Percentiles rank a stretch among this genome's conserved stretches.
Evolutionary conservation across 2,113 vertebrate genomes (phyloP).

Genomic region (Pseudopipra pipra): DNA sequence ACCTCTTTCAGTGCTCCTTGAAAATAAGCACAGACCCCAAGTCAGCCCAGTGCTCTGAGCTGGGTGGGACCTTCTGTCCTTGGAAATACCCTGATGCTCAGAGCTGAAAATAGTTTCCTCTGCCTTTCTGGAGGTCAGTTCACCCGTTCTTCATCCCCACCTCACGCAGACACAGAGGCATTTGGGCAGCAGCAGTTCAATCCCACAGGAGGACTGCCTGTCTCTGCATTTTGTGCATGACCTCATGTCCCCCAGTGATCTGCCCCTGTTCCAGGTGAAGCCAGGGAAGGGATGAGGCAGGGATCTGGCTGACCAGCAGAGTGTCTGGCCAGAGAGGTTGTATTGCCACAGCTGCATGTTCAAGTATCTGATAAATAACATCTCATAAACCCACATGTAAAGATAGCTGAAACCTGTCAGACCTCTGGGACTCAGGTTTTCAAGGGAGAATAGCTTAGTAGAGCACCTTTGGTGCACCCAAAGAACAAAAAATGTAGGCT

Average conservation of each 20-base stretch:
- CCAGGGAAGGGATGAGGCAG: neutral
- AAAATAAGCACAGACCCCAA: neutral
- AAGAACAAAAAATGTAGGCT: neutral
- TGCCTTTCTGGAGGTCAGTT: neutral
- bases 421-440: neutral
- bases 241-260: rapidly evolving
- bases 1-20: neutral
- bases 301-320: neutral
- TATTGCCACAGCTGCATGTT: neutral
- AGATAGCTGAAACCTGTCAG: neutral
- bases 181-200: neutral
- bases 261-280: neutral
- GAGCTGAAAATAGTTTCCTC: neutral
- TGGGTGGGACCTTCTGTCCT: rapidly evolving
- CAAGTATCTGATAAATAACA: neutral
- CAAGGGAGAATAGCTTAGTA: neutral
- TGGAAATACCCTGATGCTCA: neutral
- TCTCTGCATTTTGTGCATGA: neutral
- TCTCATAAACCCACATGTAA: neutral
- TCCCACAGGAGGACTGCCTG: neutral
- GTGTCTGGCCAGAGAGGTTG: neutral
- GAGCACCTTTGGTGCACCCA: neutral
- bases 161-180: neutral
- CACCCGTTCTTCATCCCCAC: neutral
- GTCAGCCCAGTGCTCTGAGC: neutral